Conservation (phyloP, 2,888 invertebrate genomes). For the Cephonodes hylas region DNA sequence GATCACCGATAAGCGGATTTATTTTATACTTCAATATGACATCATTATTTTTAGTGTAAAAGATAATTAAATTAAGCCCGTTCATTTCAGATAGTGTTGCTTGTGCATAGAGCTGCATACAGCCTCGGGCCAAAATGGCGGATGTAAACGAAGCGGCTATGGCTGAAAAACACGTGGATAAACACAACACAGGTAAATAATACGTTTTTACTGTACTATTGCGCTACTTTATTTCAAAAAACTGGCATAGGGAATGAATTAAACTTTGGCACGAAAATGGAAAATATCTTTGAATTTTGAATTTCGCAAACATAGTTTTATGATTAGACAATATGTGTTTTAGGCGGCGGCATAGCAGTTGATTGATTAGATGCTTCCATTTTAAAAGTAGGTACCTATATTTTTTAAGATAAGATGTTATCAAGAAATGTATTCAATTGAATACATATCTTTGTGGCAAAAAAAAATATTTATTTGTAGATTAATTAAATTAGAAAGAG, state of each 20-base stretch:
- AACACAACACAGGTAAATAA: slow-evolving; percentile 70
- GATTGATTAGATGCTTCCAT: background rate
- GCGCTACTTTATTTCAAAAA: background rate
- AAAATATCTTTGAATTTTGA: too few species aligned
- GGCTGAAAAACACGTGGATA: slow-evolving; percentile 52
- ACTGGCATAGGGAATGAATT: too few species aligned
- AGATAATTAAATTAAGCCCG: slow-evolving; percentile 20
- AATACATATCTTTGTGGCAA: too few species aligned
- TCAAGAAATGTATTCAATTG: background rate
- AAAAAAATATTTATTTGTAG: too few species aligned
- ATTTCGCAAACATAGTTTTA: background rate
- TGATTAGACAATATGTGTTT: background rate
- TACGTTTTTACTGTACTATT: background rate
- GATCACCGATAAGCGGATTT: slow-evolving; percentile 1
- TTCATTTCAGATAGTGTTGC: slow-evolving; percentile 24
- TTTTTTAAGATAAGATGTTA: background rate
- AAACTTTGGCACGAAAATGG: too few species aligned
- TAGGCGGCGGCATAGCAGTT: background rate
- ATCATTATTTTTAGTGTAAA: background rate
- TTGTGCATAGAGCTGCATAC: slow-evolving; percentile 5
- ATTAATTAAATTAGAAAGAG: too few species aligned
- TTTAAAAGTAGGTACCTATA: background rate
- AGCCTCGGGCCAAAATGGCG: slow-evolving; percentile 48
- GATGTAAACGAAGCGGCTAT: slow-evolving; percentile 59
- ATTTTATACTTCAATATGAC: background rate